Base-by-base conservation (phyloP, 2,113 vertebrate genomes). In the Hemiprocne comata region DNA sequence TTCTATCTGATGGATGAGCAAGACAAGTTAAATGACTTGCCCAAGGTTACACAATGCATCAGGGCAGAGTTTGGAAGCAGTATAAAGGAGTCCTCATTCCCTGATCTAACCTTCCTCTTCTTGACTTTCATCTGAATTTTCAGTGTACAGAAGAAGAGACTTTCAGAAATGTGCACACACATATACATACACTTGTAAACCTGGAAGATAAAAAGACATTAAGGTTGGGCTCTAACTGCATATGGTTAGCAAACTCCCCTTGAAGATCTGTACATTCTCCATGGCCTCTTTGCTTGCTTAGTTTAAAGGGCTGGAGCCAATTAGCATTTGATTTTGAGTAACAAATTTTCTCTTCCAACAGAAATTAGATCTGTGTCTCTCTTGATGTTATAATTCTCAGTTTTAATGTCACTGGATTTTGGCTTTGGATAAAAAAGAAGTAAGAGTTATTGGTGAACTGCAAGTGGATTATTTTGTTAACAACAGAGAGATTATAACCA, bases 21-120 rank as follows among this genome's bases (percentile, higher is more conserved):
- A 96, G 96, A 93, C 93, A 93, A 95, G 90, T 95, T 95, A 96
- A 96, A 95, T 95, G 95, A 96, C 90, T 94, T 97, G 96, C 94
- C 94, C 96, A 96, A 82, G 96, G 94, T 97, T 95, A 96, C 93
- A 97, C 95, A 97, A 94, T 96, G 90, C 94, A 88, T 86, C 61
- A 81, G 93, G 90, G 92, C 92, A 96, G 93, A 96, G 73, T 88
- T 92, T 95, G 94, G 95, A 96, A 94, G 74, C 66, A 95, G 77
- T 96, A 96, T 96, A 96, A 96, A 97, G 95, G 89, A 96, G 88
- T 65, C 78, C 79, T 87, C 93, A 80, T 93, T 89, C 90, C 95
- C 95, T 96, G 94, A 94, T 95, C 93, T 95, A 92, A 92, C 95
- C 93, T 94, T 94, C 65, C 85, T 91, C 65, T 88, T 93, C 90